A percentile compares a stretch with the other conserved stretches of the same genome.
phyloP scores from a whole-genome alignment of 2,888 invertebrate species.

The Leistus spinibarbis region DNA sequence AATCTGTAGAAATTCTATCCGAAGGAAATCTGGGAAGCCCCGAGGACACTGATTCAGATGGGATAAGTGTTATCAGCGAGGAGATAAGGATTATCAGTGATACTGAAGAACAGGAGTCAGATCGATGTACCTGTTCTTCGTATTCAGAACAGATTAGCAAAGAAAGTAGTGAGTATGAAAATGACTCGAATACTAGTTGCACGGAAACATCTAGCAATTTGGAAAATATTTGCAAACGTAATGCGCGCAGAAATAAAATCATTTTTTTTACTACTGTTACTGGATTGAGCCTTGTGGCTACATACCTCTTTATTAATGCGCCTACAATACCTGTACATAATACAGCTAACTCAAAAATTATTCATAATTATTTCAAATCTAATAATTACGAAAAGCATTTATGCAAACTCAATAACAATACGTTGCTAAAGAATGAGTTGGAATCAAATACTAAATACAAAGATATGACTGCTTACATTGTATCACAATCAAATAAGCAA shows the following conservation, averaged over 20 bases:
- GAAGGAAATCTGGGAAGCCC: not conserved
- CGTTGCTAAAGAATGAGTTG: not conserved
- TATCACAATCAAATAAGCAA: not conserved
- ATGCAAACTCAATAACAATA: not conserved
- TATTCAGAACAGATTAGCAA: not conserved
- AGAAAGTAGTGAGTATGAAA: not conserved
- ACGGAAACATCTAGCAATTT: not conserved
- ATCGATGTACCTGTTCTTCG: slow-evolving; percentile 8
- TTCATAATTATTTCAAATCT: slow-evolving; percentile 3
- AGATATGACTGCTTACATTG: not conserved
- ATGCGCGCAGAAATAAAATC: not conserved
- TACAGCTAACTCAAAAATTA: too few species aligned
- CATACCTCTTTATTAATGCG: not conserved
- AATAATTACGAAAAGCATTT: not conserved
- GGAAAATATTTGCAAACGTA: slow-evolving; percentile 1
- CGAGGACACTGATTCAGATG: slow-evolving; percentile 22
- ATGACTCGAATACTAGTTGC: not conserved
- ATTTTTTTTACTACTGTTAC: slow-evolving; percentile 10
- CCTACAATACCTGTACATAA: not conserved
- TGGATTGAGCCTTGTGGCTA: slow-evolving; percentile 11
- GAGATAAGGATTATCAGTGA: slow-evolving; percentile 28
- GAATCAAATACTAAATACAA: not conserved
- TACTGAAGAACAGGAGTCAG: slow-evolving; percentile 10
- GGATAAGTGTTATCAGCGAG: slow-evolving; percentile 30
- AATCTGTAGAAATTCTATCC: slow-evolving; percentile 2